These are phyloP conservation scores for Anastrepha ludens DNA, from an alignment of 1,140 invertebrate genomes.

Conservation along the genomic window DNA sequence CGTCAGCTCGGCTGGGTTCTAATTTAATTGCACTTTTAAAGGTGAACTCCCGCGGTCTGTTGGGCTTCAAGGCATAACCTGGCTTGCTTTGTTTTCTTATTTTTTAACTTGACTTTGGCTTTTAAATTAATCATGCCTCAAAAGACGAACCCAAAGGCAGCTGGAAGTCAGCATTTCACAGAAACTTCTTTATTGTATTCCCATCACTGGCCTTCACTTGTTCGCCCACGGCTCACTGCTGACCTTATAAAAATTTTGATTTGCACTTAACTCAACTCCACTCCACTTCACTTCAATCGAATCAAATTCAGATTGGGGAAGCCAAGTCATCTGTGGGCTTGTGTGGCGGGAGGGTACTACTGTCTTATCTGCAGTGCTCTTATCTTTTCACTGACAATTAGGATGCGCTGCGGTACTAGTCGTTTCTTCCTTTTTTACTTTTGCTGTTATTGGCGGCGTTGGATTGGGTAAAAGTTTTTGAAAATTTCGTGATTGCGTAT, in stretches of 20 bases:
- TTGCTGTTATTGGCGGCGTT: constrained; percentile 6
- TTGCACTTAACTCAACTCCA: not conserved
- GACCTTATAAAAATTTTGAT: not conserved
- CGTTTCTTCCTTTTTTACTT: not conserved
- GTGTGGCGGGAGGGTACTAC: not conserved
- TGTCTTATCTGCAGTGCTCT: not conserved
- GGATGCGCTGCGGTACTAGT: not conserved
- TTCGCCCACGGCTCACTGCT: not conserved
- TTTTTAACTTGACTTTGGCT: no score
- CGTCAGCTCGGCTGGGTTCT: not conserved
- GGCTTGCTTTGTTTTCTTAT: not conserved
- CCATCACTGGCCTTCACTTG: not conserved
- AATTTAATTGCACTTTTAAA: no score
- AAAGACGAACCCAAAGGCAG: not conserved
- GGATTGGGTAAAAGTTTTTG: constrained; percentile 6
- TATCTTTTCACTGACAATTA: not conserved
- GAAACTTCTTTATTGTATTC: not conserved
- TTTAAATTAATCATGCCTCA: no score
- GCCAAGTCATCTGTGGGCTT: not conserved
- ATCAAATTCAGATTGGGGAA: not conserved
- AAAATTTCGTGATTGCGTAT: constrained; percentile 48
- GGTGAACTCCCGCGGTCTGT: no score
- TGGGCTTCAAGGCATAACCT: no score
- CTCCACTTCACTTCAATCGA: not conserved
- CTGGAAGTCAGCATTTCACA: not conserved